phyloP scores from a whole-genome alignment of 2,113 vertebrate genomes.

The Cottus gobio region DNA sequence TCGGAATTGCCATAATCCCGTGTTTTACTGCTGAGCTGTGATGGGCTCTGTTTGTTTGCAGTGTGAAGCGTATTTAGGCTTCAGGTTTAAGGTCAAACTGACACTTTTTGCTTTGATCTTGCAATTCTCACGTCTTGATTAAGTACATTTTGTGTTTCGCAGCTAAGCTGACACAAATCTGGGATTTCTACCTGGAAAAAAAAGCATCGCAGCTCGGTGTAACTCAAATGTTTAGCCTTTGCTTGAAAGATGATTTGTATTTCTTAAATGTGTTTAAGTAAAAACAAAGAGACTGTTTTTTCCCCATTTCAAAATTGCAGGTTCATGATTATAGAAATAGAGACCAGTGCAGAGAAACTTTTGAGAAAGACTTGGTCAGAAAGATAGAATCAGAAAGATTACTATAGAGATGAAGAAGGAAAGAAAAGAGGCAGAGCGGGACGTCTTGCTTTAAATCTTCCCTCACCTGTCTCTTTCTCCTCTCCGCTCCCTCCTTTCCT shows the following conservation, averaged over 20 bases:
- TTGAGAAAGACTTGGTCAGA: conserved; percentile 6
- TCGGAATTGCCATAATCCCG: conserved; percentile 72
- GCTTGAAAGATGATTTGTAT: not conserved
- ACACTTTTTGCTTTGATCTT: conserved; percentile 47
- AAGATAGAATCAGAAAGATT: conserved; percentile 18
- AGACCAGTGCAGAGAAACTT: conserved; percentile 7
- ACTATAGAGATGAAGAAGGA: conserved; percentile 39
- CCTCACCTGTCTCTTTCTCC: conserved; percentile 77
- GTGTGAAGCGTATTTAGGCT: conserved; percentile 48
- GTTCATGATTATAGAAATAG: not conserved
- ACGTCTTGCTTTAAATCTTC: conserved; percentile 79
- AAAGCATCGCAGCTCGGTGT: not conserved
- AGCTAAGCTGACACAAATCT: conserved; percentile 14
- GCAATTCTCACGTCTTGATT: conserved; percentile 43
- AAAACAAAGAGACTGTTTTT: not conserved
- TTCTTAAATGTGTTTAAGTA: conserved; percentile 2
- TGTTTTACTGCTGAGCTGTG: conserved; percentile 74
- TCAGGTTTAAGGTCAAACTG: conserved; percentile 43
- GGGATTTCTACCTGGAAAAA: not conserved
- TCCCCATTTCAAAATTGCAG: not conserved
- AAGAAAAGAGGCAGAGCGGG: conserved; percentile 21
- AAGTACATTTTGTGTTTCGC: conserved; percentile 30
- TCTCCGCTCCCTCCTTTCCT: conserved; percentile 59
- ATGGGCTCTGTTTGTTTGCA: conserved; percentile 47
- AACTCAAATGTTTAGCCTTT: not conserved